phyloP scores from a whole-genome alignment of 2,888 invertebrate genomes.

The Drosophila anceps region DNA sequence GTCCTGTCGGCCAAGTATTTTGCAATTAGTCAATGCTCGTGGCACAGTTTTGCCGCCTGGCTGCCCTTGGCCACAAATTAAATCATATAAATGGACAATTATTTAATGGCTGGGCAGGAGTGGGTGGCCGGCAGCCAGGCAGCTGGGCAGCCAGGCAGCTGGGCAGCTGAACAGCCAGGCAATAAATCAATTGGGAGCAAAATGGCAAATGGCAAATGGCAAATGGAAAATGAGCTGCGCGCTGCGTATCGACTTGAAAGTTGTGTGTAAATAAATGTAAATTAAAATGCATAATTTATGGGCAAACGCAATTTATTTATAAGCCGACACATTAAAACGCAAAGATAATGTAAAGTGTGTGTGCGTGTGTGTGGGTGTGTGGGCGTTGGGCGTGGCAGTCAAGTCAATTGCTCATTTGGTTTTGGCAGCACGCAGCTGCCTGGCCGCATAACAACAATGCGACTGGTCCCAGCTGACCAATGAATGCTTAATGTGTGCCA shows the following conservation, averaged over 20 bases:
- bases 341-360: conserved; percentile 67
- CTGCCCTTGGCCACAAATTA: conserved; percentile 80
- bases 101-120: conserved; percentile 66
- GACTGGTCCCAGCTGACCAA: conserved; percentile 73
- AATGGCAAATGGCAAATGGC: conserved; percentile 32
- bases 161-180: too few species aligned
- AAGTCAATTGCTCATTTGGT: conserved; percentile 81
- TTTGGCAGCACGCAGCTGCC: conserved; percentile 77
- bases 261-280: conserved; percentile 77
- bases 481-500: conserved; percentile 74
- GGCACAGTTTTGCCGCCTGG: conserved; percentile 60
- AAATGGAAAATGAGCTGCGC: conserved; percentile 64
- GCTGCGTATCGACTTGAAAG: conserved; percentile 66
- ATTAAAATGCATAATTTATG: conserved; percentile 81
- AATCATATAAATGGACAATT: conserved; percentile 82
- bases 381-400: conserved; percentile 44
- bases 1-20: conserved; percentile 45
- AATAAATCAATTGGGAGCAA: conserved; percentile 28
- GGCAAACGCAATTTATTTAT: conserved; percentile 79
- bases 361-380: background rate
- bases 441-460: conserved; percentile 59
- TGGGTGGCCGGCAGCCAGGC: background rate
- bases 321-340: conserved; percentile 81
- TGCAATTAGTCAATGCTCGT: conserved; percentile 76
- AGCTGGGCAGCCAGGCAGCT: too few species aligned